Evolutionary conservation across 2,797 vertebrate genomes (phyloP).

Genomic region (Clarias fuscus): DNA sequence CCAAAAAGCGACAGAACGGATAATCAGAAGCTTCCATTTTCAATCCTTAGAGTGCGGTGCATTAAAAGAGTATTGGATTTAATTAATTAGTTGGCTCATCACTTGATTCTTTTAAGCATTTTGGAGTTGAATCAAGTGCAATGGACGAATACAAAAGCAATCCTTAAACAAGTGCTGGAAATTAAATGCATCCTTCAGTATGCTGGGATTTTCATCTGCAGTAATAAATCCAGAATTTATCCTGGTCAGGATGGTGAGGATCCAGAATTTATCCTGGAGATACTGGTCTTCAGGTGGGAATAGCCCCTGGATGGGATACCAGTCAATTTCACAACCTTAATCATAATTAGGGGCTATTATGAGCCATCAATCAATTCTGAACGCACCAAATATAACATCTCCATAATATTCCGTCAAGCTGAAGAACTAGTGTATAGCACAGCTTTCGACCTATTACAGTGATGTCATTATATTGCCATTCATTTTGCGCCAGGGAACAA

Average conservation of each 20-base stretch:
- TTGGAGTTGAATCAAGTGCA: background rate
- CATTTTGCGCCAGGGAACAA: background rate
- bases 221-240: background rate
- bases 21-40: constrained; percentile 1
- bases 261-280: too few relatives aligned
- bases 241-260: background rate
- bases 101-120: constrained; percentile 6
- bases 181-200: background rate
- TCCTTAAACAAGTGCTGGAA: background rate
- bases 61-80: background rate
- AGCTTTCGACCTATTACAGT: constrained; percentile 2
- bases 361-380: background rate
- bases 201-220: background rate
- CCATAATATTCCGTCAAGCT: background rate
- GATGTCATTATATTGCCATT: background rate
- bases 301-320: background rate
- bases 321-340: background rate
- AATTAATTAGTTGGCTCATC: background rate
- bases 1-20: constrained; percentile 6
- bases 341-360: background rate
- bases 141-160: background rate
- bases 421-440: background rate
- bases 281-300: background rate
- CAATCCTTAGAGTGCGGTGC: background rate
- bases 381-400: background rate